Percentiles rank a stretch among this genome's conserved stretches.
phyloP scores from a whole-genome alignment of 92 coral and sea anemone genomes.

The Porites cylindrica region DNA sequence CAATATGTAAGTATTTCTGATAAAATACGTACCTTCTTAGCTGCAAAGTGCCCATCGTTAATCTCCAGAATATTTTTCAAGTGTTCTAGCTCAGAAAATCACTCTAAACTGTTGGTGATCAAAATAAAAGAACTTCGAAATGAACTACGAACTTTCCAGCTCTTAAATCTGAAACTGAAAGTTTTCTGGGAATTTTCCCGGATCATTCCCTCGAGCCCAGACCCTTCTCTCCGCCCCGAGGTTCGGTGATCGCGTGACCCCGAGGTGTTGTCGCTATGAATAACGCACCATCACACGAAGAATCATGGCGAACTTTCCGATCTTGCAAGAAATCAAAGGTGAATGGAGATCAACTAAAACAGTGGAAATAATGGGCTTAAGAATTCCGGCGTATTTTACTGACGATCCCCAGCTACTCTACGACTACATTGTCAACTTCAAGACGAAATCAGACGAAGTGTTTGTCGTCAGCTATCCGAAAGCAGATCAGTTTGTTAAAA shows the following conservation, averaged over 20 bases:
- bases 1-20: background rate
- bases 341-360: constrained; percentile 20
- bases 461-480: constrained; percentile 42
- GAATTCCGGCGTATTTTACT: constrained; percentile 27
- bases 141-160: background rate
- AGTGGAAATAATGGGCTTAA: constrained; percentile 18
- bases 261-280: no score
- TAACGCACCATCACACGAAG: no score
- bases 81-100: background rate
- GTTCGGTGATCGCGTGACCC: no score
- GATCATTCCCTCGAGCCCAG: no score
- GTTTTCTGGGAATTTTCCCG: no score
- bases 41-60: background rate
- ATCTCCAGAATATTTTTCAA: no score
- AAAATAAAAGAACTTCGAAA: background rate
- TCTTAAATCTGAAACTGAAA: background rate
- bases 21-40: background rate
- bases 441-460: constrained; percentile 39
- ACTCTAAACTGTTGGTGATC: background rate
- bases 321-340: constrained; percentile 16
- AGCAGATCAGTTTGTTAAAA: background rate
- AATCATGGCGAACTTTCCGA: constrained; percentile 31
- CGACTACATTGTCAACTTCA: constrained; percentile 28
- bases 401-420: background rate
- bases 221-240: no score